These are phyloP conservation scores for Galaxias olidus DNA, from an alignment of 2,797 vertebrate genomes.

Conservation along the genomic window DNA sequence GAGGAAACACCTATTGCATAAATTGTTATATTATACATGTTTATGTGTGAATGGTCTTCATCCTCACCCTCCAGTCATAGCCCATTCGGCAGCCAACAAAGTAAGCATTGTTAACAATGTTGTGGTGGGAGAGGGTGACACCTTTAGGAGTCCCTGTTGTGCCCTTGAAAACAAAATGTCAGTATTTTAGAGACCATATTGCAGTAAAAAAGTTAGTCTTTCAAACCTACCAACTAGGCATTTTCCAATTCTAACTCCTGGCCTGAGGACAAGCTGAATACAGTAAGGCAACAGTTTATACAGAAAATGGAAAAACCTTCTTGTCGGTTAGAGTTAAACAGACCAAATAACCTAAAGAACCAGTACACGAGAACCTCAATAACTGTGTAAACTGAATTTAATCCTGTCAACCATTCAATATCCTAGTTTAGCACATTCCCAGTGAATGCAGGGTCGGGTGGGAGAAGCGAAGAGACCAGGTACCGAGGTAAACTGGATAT, in stretches of 20 bases:
- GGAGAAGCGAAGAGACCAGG: neutral
- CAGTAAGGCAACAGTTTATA: no score
- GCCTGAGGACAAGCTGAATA: no score
- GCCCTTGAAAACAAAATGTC: constrained; percentile 77
- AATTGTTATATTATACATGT: neutral
- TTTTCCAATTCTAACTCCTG: no score
- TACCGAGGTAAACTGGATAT: constrained; percentile 97
- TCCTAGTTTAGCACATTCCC: no score
- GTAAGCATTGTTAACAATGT: constrained; percentile 88
- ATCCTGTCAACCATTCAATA: no score
- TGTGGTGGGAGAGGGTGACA: constrained; percentile 89
- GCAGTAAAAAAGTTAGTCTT: neutral
- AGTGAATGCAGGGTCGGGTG: neutral
- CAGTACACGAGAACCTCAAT: no score
- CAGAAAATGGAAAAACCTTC: no score
- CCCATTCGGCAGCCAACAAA: constrained; percentile 76
- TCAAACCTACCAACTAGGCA: no score
- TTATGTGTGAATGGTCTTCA: no score
- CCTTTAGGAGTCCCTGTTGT: constrained; percentile 95
- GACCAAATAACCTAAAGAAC: no score
- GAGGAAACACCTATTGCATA: neutral
- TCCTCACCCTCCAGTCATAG: constrained; percentile 73
- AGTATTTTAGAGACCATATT: constrained; percentile 23
- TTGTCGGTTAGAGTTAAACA: no score
- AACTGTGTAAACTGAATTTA: no score